phyloP scores from a whole-genome alignment of 2,797 vertebrate species.

The Mycteria americana region DNA sequence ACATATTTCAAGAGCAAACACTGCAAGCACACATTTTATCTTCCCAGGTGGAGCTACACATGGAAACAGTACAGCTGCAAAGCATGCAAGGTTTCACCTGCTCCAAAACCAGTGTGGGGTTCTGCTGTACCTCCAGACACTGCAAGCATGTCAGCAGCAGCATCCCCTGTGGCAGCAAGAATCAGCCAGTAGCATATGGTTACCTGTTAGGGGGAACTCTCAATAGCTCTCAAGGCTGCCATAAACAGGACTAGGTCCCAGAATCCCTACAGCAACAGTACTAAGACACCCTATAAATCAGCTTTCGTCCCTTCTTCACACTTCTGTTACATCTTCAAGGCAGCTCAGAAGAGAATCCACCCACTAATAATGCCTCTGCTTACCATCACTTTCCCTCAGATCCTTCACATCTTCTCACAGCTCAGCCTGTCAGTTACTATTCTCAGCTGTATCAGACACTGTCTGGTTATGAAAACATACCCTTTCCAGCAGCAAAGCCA shows the following conservation, averaged over 20 bases:
- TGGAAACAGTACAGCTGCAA: neutral
- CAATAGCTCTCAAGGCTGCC: neutral
- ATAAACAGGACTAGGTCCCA: neutral
- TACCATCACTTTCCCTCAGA: neutral
- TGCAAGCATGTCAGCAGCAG: neutral
- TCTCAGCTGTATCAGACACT: neutral
- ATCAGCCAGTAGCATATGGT: accelerated
- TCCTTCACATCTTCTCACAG: neutral
- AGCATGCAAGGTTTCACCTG: neutral
- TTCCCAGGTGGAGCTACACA: neutral
- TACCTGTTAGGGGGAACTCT: neutral
- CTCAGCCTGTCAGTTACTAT: neutral
- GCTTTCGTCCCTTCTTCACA: neutral
- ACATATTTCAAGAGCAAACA: neutral
- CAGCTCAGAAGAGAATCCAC: neutral
- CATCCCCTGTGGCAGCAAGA: neutral
- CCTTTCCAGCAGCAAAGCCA: neutral
- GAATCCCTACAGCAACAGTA: neutral
- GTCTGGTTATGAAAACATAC: neutral
- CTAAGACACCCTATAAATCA: neutral
- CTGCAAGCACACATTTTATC: neutral
- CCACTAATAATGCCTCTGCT: neutral
- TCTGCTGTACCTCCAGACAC: neutral
- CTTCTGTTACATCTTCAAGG: neutral
- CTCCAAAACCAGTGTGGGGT: neutral